Evolutionary conservation across 2,888 invertebrate genomes (phyloP).

Genomic region (Gandaritis pyraliata): DNA sequence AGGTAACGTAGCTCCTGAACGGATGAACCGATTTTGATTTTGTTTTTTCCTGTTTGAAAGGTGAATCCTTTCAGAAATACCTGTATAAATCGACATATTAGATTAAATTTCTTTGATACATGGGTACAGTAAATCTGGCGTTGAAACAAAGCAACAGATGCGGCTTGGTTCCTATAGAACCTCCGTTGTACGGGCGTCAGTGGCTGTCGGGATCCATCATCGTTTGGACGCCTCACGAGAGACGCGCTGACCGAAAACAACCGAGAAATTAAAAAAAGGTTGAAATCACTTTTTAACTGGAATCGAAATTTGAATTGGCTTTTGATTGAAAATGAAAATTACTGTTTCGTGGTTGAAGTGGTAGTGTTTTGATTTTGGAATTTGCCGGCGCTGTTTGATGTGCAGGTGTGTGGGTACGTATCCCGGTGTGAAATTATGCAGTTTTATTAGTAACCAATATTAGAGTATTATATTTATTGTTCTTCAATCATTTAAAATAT

Average conservation of each 20-base stretch:
- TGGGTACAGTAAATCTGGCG: conserved; percentile 7
- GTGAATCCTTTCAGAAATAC: too few species aligned
- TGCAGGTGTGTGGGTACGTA: conserved; percentile 21
- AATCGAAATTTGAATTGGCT: conserved; percentile 20
- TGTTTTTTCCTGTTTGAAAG: too few species aligned
- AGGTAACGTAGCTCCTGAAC: too few species aligned
- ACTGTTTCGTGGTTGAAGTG: conserved; percentile 11
- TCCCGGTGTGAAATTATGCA: background rate
- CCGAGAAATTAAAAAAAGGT: conserved; percentile 53
- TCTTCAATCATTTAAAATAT: too few species aligned
- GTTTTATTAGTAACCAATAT: too few species aligned
- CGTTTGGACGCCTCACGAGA: conserved; percentile 54
- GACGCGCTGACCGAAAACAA: conserved; percentile 30
- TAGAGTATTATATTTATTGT: too few species aligned
- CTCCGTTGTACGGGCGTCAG: conserved; percentile 52
- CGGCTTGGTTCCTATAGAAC: conserved; percentile 35
- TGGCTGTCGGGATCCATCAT: conserved; percentile 62
- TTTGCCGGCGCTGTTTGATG: conserved; percentile 23
- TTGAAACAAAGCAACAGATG: conserved; percentile 62
- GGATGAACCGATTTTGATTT: too few species aligned
- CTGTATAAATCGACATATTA: background rate
- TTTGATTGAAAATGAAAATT: conserved; percentile 9
- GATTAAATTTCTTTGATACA: background rate
- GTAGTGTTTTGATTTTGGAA: conserved; percentile 13
- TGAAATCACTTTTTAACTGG: conserved; percentile 5